Percentiles rank a stretch among this genome's conserved stretches.
phyloP scores from a whole-genome alignment of 2,888 invertebrate species.

The Notodonta dromedarius region DNA sequence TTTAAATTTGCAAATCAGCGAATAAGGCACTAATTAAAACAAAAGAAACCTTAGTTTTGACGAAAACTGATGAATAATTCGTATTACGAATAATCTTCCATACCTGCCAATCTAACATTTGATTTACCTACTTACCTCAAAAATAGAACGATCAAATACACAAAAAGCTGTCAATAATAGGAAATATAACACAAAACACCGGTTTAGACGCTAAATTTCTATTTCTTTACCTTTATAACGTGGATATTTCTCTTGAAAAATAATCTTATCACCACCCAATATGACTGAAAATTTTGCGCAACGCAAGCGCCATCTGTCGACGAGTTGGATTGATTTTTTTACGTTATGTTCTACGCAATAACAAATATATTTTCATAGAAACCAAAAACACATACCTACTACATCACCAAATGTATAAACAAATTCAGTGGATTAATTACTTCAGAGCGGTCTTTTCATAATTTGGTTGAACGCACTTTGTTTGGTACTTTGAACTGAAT shows the following conservation, averaged over 20 bases:
- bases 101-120: conserved; percentile 23
- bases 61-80: conserved; percentile 11
- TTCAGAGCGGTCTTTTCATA: no score
- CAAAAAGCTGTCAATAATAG: conserved; percentile 9
- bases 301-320: conserved; percentile 41
- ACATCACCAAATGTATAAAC: no score
- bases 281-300: conserved; percentile 38
- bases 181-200: conserved; percentile 22
- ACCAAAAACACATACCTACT: no score
- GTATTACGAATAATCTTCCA: conserved; percentile 24
- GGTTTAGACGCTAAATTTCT: conserved; percentile 11
- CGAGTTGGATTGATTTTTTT: conserved; percentile 16
- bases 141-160: conserved; percentile 12
- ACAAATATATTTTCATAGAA: not conserved
- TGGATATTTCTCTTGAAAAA: conserved; percentile 36
- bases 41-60: conserved; percentile 6
- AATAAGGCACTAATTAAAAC: conserved; percentile 5
- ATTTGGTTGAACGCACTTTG: no score
- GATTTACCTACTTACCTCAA: conserved; percentile 23
- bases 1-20: not conserved
- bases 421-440: no score
- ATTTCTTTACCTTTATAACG: conserved; percentile 48
- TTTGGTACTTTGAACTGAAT: no score
- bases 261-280: conserved; percentile 45
- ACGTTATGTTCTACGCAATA: conserved; percentile 34